A percentile compares a stretch with the other conserved stretches of the same genome.
Evolutionary conservation across 2,113 vertebrate genomes (phyloP).

Genomic region (Scytalopus superciliaris): DNA sequence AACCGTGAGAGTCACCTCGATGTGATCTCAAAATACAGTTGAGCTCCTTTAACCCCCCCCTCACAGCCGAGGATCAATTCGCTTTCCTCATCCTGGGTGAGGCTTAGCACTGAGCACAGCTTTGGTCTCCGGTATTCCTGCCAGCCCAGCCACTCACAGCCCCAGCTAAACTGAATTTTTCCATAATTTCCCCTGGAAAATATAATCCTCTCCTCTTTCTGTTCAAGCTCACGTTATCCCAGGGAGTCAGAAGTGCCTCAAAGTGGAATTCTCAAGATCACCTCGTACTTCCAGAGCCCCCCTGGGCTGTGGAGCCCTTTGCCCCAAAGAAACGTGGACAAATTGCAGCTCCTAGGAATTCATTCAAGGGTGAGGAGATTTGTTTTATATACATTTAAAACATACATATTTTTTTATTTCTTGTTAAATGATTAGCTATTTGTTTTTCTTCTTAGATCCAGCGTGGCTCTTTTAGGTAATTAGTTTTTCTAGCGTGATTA

Average conservation of each 20-base stretch:
- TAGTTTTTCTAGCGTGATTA: too few species aligned
- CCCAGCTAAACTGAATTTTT: neutral
- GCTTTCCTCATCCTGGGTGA: neutral
- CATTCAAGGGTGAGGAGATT: neutral
- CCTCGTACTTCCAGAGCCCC: neutral
- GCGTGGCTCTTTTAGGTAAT: too few species aligned
- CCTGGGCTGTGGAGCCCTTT: neutral
- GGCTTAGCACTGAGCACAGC: neutral
- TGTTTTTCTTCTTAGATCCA: too few species aligned
- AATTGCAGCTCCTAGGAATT: neutral
- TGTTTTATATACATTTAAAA: too few species aligned
- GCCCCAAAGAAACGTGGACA: neutral
- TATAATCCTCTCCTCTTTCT: neutral
- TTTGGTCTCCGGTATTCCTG: neutral
- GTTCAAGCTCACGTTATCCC: neutral
- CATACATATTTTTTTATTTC: too few species aligned
- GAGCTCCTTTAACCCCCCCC: neutral
- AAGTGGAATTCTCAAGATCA: neutral
- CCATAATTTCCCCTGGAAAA: neutral
- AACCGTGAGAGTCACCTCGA: rapidly evolving
- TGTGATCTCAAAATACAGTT: neutral
- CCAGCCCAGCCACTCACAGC: neutral
- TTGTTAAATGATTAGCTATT: too few species aligned
- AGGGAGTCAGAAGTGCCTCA: neutral
- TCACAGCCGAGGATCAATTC: rapidly evolving